Percentiles rank a stretch among this genome's conserved stretches.
Evolutionary conservation across 2,888 invertebrate species (phyloP).

Genomic region (Mylabris sibirica): DNA sequence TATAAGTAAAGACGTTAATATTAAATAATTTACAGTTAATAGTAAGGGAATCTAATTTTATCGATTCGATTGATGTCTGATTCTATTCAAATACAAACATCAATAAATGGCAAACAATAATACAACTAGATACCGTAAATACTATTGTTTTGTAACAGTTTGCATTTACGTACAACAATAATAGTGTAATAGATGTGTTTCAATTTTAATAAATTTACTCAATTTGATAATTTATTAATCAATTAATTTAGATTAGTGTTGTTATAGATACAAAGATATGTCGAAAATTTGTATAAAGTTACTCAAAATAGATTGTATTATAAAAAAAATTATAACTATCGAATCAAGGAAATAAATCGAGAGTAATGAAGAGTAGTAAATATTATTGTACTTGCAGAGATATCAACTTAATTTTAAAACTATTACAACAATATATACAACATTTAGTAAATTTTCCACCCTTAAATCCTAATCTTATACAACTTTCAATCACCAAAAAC

Average conservation of each 20-base stretch:
- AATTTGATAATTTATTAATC: conserved; percentile 24
- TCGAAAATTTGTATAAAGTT: neutral
- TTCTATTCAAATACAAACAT: conserved; percentile 41
- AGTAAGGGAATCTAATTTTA: conserved; percentile 39
- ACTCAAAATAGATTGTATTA: too few species aligned
- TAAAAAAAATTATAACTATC: too few species aligned
- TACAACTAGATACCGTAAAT: conserved; percentile 38
- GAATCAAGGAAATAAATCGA: too few species aligned
- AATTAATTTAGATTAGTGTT: conserved; percentile 3
- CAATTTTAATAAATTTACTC: conserved; percentile 29
- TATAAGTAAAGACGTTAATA: neutral
- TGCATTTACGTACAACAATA: conserved; percentile 40
- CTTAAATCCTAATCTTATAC: too few species aligned
- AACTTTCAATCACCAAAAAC: too few species aligned
- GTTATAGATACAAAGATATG: neutral
- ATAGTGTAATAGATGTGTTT: conserved; percentile 24
- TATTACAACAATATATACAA: too few species aligned
- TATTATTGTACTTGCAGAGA: too few species aligned
- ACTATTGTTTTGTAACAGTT: conserved; percentile 43
- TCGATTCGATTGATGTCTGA: conserved; percentile 39
- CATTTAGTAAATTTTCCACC: too few species aligned
- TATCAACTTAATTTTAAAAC: too few species aligned
- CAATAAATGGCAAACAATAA: conserved; percentile 42
- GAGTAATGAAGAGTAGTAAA: too few species aligned
- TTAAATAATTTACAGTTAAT: neutral